A percentile compares a stretch with the other conserved stretches of the same genome.
These are phyloP conservation scores for Galemys pyrenaicus DNA, from an alignment of 2,113 vertebrate species.

Conservation along the genomic window DNA sequence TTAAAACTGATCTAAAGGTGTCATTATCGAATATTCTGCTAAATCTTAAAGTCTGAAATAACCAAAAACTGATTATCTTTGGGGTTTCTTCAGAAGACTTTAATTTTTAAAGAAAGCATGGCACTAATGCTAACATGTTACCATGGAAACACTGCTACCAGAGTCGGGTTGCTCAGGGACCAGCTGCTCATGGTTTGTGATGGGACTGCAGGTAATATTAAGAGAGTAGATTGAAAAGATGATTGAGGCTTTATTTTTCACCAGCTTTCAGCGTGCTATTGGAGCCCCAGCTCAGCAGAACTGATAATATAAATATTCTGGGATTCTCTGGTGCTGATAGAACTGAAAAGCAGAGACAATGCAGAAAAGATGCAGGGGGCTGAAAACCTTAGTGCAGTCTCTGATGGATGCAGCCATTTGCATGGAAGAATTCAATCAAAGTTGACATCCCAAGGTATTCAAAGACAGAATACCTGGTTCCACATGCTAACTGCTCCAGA, in stretches of 20 bases:
- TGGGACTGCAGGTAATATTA: conserved; percentile 40
- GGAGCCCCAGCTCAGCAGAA: too few relatives aligned
- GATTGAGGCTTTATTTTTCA: too few relatives aligned
- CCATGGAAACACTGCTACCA: conserved; percentile 43
- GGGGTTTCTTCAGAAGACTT: neutral
- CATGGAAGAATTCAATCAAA: neutral
- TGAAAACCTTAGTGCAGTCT: neutral
- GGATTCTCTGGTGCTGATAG: too few relatives aligned
- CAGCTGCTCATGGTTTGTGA: conserved; percentile 41
- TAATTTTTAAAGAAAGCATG: neutral
- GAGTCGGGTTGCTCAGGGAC: conserved; percentile 36
- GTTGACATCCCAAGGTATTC: neutral
- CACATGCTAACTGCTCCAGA: neutral
- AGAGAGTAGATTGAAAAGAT: conserved; percentile 40
- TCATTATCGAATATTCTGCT: neutral
- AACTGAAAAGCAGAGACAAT: too few relatives aligned
- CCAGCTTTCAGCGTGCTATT: too few relatives aligned
- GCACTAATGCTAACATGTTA: conserved; percentile 66
- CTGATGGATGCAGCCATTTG: neutral
- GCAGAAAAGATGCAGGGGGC: too few relatives aligned
- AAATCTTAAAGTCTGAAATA: neutral
- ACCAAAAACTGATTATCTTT: conserved; percentile 10
- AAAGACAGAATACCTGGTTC: neutral
- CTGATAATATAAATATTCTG: too few relatives aligned
- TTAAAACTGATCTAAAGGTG: neutral